Conservation (phyloP, 2,888 invertebrate species). For the Chloroclystis v-ata region DNA sequence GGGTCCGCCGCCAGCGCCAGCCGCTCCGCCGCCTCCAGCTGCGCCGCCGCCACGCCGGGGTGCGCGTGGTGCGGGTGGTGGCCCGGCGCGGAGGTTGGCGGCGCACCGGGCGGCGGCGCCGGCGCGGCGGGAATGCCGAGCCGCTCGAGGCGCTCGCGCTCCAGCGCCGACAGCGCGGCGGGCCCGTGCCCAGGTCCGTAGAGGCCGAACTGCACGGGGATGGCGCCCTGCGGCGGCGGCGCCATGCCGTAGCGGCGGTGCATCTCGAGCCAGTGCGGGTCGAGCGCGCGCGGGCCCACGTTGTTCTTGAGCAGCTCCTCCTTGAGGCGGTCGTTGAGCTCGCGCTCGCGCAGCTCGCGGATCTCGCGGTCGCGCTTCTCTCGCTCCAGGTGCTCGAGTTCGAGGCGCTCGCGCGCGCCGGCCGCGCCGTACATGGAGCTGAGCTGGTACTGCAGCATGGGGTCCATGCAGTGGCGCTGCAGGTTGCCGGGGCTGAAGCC, state of each 20-base stretch:
- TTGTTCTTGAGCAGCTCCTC: conserved; percentile 90
- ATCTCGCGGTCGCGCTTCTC: conserved; percentile 87
- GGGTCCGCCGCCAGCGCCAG: conserved; percentile 92
- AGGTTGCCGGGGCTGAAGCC: conserved; percentile 84
- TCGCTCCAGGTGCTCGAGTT: conserved; percentile 82
- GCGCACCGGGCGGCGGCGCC: conserved; percentile 53
- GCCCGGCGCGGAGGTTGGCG: conserved; percentile 35
- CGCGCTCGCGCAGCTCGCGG: conserved; percentile 86
- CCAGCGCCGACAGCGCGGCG: conserved; percentile 86
- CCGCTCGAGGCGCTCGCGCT: conserved; percentile 91
- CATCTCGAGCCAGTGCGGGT: conserved; percentile 93
- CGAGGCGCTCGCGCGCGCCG: conserved; percentile 77
- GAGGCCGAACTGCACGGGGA: conserved; percentile 84
- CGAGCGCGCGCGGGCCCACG: conserved; percentile 81
- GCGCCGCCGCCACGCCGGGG: conserved; percentile 76
- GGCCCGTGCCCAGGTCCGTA: conserved; percentile 86
- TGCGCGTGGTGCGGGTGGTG: conserved; percentile 66
- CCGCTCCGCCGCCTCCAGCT: conserved; percentile 86
- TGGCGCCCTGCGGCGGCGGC: conserved; percentile 80
- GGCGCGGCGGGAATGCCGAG: conserved; percentile 85
- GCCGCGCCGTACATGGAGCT: conserved; percentile 89
- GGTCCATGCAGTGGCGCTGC: conserved; percentile 87
- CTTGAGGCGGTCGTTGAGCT: conserved; percentile 90
- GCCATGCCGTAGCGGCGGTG: conserved; percentile 86
- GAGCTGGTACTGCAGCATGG: conserved; percentile 89